A percentile compares a stretch with the other conserved stretches of the same genome.
Conservation (phyloP, 2,888 invertebrate genomes). For the Acronicta psi region DNA sequence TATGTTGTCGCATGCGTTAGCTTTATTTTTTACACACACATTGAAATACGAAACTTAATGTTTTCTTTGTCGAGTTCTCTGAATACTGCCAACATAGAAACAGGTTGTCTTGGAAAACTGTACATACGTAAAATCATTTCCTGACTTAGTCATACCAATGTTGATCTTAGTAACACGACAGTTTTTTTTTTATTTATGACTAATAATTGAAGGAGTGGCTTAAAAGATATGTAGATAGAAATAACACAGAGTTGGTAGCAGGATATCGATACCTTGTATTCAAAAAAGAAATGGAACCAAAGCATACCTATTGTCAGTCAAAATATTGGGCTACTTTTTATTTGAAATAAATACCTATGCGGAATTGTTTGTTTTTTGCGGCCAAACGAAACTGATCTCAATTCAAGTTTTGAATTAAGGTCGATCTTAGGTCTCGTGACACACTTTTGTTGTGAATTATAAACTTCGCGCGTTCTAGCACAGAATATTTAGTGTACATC, state of each 20-base stretch:
- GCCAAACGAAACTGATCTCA: no score
- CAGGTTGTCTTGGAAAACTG: slow-evolving; percentile 41
- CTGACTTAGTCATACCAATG: slow-evolving; percentile 36
- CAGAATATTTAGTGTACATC: no score
- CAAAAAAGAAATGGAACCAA: no score
- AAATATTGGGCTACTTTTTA: neutral
- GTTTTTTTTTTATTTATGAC: neutral
- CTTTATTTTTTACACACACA: slow-evolving; percentile 42
- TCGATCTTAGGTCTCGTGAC: no score
- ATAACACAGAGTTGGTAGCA: no score
- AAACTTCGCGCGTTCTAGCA: no score
- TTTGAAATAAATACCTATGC: neutral
- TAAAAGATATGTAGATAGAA: no score
- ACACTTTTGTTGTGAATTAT: no score
- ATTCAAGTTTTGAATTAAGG: no score
- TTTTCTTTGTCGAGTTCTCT: slow-evolving; percentile 52
- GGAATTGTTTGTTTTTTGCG: no score
- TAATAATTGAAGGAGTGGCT: neutral
- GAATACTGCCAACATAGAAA: slow-evolving; percentile 42
- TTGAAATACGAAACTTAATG: slow-evolving; percentile 26
- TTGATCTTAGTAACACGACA: slow-evolving; percentile 2
- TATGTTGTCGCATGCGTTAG: slow-evolving; percentile 38
- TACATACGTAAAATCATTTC: slow-evolving; percentile 32
- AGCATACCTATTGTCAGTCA: neutral
- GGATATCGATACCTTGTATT: no score